Percentiles rank a stretch among this genome's conserved stretches.
Conservation (phyloP, 1,140 invertebrate species). For the Drosophila tani region DNA sequence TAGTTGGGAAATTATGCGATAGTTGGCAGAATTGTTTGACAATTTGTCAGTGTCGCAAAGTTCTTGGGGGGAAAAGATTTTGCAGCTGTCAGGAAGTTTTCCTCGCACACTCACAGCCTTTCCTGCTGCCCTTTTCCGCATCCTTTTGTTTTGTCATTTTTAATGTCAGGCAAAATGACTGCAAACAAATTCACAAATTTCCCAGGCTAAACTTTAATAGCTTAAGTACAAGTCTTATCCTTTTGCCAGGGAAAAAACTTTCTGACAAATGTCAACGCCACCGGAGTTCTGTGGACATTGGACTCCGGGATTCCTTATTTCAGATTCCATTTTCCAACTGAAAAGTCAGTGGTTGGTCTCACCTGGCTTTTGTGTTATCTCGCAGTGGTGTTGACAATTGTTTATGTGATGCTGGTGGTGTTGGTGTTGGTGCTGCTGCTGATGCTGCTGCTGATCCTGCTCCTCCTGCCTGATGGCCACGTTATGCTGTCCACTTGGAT, state of each 20-base stretch:
- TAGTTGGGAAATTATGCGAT: slow-evolving; percentile 43
- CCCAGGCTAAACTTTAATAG: slow-evolving; percentile 33
- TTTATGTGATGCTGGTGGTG: slow-evolving; percentile 50
- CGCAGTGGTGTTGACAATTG: slow-evolving; percentile 61
- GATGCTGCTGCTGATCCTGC: slow-evolving; percentile 40
- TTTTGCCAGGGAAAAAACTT: neutral
- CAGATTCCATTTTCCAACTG: slow-evolving; percentile 28
- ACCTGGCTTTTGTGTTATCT: slow-evolving; percentile 75
- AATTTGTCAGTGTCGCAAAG: slow-evolving; percentile 49
- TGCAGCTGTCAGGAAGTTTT: slow-evolving; percentile 18
- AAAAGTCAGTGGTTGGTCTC: slow-evolving; percentile 38
- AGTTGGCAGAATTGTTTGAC: slow-evolving; percentile 44
- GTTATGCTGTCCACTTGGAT: slow-evolving; percentile 71
- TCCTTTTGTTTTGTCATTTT: slow-evolving; percentile 36
- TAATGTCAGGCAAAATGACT: slow-evolving; percentile 53
- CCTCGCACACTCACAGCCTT: neutral
- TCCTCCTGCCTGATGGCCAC: slow-evolving; percentile 44
- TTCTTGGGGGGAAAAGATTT: slow-evolving; percentile 15
- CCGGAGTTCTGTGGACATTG: no score
- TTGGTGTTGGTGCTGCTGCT: slow-evolving; percentile 51
- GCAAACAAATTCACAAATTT: slow-evolving; percentile 35
- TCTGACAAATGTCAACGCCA: slow-evolving; percentile 12
- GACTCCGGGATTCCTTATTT: slow-evolving; percentile 2
- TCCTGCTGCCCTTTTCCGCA: slow-evolving; percentile 10
- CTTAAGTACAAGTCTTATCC: slow-evolving; percentile 16